Conservation (phyloP, 2,797 vertebrate genomes). For the Enteromius argenteus region DNA sequence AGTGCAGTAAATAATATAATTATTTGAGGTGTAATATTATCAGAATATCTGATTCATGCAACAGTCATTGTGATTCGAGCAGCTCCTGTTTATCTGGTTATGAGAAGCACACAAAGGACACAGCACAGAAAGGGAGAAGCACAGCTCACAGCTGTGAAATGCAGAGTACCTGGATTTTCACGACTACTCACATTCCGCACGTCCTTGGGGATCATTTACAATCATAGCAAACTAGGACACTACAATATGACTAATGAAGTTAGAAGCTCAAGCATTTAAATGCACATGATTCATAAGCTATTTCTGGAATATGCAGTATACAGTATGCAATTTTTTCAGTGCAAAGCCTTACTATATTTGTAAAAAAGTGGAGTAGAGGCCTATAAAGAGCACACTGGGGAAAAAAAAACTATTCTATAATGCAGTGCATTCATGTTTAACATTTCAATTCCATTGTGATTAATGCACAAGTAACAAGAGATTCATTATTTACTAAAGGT, state of each 20-base stretch:
- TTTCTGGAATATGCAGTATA: not conserved
- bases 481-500: not conserved
- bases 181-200: not conserved
- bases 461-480: not conserved
- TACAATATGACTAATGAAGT: not conserved
- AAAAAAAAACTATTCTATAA: not conserved
- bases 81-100: slow-evolving; percentile 1
- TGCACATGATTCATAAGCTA: not conserved
- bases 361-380: not conserved
- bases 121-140: too few relatives aligned
- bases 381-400: not conserved
- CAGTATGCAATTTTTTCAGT: not conserved
- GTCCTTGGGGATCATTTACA: not conserved
- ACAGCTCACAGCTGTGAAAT: slow-evolving; percentile 24
- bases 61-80: not conserved
- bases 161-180: slow-evolving; percentile 23
- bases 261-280: not conserved
- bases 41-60: not conserved
- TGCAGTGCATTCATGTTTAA: not conserved
- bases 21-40: not conserved
- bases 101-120: slow-evolving; percentile 13
- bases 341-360: not conserved
- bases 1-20: not conserved
- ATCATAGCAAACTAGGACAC: not conserved
- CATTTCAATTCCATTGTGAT: not conserved